Evolutionary conservation across 1,140 invertebrate species (phyloP).

Genomic region (Pemphigus obesinymphae): DNA sequence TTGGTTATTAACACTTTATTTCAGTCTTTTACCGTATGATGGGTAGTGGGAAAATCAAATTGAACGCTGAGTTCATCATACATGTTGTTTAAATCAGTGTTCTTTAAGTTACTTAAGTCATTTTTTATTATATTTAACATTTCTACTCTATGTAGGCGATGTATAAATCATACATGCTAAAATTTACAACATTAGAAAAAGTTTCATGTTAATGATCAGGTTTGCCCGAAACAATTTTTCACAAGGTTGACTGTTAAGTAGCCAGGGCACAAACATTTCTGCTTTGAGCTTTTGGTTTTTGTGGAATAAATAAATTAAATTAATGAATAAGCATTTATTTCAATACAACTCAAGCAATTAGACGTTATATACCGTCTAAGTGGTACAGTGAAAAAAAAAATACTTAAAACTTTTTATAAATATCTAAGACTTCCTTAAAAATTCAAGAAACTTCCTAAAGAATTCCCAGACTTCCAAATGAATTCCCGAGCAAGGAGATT

Average conservation of each 20-base stretch:
- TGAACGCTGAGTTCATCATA: background rate
- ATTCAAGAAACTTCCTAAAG: too few relatives aligned
- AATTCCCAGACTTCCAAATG: too few relatives aligned
- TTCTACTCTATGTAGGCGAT: background rate
- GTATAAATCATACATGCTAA: background rate
- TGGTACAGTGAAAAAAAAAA: too few relatives aligned
- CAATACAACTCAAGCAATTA: background rate
- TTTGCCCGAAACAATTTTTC: background rate
- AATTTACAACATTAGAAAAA: background rate
- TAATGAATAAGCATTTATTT: background rate
- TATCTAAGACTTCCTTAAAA: too few relatives aligned
- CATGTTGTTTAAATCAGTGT: background rate
- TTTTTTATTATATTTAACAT: too few relatives aligned
- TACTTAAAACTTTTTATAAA: too few relatives aligned
- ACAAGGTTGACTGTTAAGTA: background rate
- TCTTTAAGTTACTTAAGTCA: too few relatives aligned
- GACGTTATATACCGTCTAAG: too few relatives aligned
- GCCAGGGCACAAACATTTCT: background rate
- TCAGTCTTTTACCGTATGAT: background rate
- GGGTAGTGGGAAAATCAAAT: background rate
- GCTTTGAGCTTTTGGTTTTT: background rate
- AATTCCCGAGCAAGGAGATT: too few relatives aligned
- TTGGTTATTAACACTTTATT: background rate
- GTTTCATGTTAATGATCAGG: background rate
- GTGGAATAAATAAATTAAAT: background rate